Evolutionary conservation across 1,140 invertebrate species (phyloP).

Genomic region (Octopus sinensis): DNA sequence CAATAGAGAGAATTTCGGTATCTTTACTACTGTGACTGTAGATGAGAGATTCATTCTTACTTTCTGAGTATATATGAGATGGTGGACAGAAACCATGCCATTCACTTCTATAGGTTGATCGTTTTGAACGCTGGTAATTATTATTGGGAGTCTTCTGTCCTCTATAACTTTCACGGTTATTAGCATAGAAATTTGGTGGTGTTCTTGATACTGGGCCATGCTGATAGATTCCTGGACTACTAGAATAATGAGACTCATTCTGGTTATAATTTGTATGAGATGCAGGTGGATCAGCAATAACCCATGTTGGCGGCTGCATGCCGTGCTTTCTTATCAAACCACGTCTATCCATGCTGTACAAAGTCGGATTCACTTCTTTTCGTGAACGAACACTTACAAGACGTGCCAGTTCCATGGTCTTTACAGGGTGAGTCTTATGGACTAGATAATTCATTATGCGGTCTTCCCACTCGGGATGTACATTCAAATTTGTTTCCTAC

Average conservation of each 20-base stretch:
- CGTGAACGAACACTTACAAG: conserved; percentile 37
- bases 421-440: conserved; percentile 28
- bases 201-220: not conserved
- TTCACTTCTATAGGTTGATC: not conserved
- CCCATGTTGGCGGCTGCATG: conserved; percentile 37
- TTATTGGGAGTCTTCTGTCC: not conserved
- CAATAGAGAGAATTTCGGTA: not conserved
- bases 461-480: conserved; percentile 10
- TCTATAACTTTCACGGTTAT: not conserved
- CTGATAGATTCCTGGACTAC: not conserved
- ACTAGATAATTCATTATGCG: conserved; percentile 23
- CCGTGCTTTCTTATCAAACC: conserved; percentile 34
- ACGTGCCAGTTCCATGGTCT: conserved; percentile 41
- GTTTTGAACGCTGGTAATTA: not conserved
- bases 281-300: conserved; percentile 10
- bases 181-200: not conserved
- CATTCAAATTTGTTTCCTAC: conserved; percentile 6
- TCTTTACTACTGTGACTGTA: not conserved
- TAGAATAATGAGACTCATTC: not conserved
- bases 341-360: conserved; percentile 41
- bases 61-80: not conserved
- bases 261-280: not conserved
- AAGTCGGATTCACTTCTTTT: conserved; percentile 42
- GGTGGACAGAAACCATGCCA: not conserved
- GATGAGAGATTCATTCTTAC: not conserved